Base-by-base conservation (phyloP, 2,888 invertebrate genomes). In the Phengaris alcon region DNA sequence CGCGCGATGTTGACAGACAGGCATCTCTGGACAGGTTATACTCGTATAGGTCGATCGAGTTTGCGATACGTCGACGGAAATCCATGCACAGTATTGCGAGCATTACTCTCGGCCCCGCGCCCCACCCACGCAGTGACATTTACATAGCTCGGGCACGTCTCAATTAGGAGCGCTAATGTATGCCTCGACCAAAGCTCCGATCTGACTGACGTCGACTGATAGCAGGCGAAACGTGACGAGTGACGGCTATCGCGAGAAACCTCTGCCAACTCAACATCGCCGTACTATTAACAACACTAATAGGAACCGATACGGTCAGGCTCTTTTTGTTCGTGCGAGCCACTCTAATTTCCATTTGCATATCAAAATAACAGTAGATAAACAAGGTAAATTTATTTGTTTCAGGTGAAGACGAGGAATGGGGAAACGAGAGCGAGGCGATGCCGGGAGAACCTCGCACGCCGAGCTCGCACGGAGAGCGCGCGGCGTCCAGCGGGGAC, bases 371-470 rank as follows among this genome's bases (percentile, higher is more conserved):
- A 74, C 74, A 75, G 73, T 76, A 75, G 48, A 75, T 78, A n/a
- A 75, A 69, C 73, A 57, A 68, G 46, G 74, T 15, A 70, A 78
- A 74, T 78, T 54, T 74, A 84, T 84, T 83, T 83, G 84, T 80
- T 83, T 77, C 94, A 95, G 95, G 95, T 90, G 95, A 95, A 89
- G 95, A 94, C 91, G 95, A 95, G 93, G 95, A 95, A 94, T 95
- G 95, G 95, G 94, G 94, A 91, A 91, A 93, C 90, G 94, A 94
- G 87, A 93, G 90, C 87, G 94, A 94, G 86, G 92, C 93, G 85
- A 94, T 94, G 93, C 90, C 92, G 83, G 92, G 87, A 87, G 93
- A 93, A 90, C 91, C 93, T 85, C 91, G 90, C 84, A 91, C 91
- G 85, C 91, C 92, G 82, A 92, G 91, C 89, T 92, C 93, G 76